Evolutionary conservation across 2,113 vertebrate species (phyloP), one percentile per base, ranked within the genome.

Genomic region (Indicator indicator): DNA sequence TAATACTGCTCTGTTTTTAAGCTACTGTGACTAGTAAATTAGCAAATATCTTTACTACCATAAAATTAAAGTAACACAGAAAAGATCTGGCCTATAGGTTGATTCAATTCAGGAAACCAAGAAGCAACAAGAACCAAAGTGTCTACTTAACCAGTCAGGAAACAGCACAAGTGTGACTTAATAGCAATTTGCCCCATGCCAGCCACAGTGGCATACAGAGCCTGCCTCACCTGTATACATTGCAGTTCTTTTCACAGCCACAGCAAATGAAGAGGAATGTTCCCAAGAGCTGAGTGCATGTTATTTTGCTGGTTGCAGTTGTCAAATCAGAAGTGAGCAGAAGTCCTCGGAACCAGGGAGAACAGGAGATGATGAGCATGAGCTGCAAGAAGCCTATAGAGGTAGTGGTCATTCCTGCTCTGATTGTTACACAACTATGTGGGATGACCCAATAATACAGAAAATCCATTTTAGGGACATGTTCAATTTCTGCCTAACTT

Each of bases 41-140:
- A 75, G 68, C 60, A 83, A 70, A 12, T 13, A 16, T 54, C 56
- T 69, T 85, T 91, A 59, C 7, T 76, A 55, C 32, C 23, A 48
- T 64, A 74, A 88, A 68, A 88, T 68, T 74, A 50, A 70, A 94
- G 32, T 24, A 83, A 42, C 24, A 56, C 13, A 83, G 60, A 87
- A 54, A 86, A 93, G 28, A 95, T 67, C 8, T 55, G 33, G 40
- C 16, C n/a, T 14, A 20, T 38, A 9, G 7, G 36, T 76, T 83
- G 54, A 74, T 58, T 67, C 68, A 71, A 9, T 77, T 77, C 79
- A 83, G 64, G 24, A 86, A 5, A 80, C 27, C 24, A 52, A 70
- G 13, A 83, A 63, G 50, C 59, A 91, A 30, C 18, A 52, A 60
- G 50, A 83, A 48, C 1, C 30, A 46, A 85, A 73, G 40, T 16